Evolutionary conservation across 2,113 vertebrate genomes (phyloP).

Genomic region (Rhinogobius similis): DNA sequence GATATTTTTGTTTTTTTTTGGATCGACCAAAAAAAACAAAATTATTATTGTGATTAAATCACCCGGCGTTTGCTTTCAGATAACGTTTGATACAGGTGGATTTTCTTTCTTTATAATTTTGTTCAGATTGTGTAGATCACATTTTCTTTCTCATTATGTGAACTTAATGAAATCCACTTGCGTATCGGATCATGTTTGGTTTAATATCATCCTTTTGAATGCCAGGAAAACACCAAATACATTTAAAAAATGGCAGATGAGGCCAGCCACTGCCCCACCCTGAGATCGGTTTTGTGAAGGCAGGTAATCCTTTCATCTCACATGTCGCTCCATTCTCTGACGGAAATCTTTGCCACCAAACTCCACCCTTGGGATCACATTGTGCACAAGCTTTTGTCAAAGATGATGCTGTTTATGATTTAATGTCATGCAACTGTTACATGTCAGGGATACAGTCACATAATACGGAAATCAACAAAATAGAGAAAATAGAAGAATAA

Average conservation of each 20-base stretch:
- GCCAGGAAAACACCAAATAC: neutral
- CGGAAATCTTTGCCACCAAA: conserved; percentile 4
- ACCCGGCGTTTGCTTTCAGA: too few species aligned
- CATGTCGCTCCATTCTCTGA: conserved; percentile 38
- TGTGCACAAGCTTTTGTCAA: conserved; percentile 21
- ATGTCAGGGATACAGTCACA: conserved; percentile 11
- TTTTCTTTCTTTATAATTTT: too few species aligned
- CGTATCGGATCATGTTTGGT: neutral
- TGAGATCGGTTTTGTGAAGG: conserved; percentile 25
- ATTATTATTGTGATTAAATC: too few species aligned
- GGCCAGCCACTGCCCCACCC: conserved; percentile 37
- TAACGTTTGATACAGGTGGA: too few species aligned
- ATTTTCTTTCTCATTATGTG: neutral
- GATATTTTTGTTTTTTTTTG: too few species aligned
- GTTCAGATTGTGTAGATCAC: neutral
- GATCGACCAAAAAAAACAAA: too few species aligned
- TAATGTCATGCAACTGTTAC: conserved; percentile 23
- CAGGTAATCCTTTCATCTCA: conserved; percentile 53
- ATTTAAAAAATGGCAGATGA: neutral
- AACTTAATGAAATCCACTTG: neutral
- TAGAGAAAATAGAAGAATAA: neutral
- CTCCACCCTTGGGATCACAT: conserved; percentile 24
- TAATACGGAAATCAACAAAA: conserved; percentile 6
- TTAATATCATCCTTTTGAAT: neutral
- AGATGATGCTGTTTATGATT: conserved; percentile 31